Evolutionary conservation across 1,140 invertebrate genomes (phyloP), one percentile per base, ranked within the genome.

Genomic region (Bombus superbus): DNA sequence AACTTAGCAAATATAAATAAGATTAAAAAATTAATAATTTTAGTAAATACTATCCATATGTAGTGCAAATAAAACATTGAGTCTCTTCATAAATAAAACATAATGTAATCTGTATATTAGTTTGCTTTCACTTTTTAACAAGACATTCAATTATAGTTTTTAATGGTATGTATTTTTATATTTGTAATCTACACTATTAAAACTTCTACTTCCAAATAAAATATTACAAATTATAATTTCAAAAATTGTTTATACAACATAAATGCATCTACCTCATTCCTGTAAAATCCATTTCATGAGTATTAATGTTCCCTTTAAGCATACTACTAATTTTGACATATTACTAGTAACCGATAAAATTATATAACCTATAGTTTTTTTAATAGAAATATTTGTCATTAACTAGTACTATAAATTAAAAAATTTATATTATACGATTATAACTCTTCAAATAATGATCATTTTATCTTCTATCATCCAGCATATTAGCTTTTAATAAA

Each of bases 361-460:
- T 66, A 66, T 35, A 53, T 35, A 25, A 32, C 2, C 47, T 81
- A 66, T 38, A 53, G 53, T 44, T 76, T 35, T 75, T 66, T 68
- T 3, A 64, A 83, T 15, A 40, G 4, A 76, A 53, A 44, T 77
- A 77, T 64, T 6, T 4, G 0, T 42, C 42, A 3, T 64, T 47
- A 64, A 69, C 35, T 42, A n/a, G 18, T 68, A 68, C 22, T 68
- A 15, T 57, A 42, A 64, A 13, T 42, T 77, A 40, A 78, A 22
- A 69, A 78, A 35, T 69, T 47, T 69, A 68, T 64, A 47, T 66
- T 40, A 76, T 44, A 68, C 44, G n/a, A 77, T 59, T 77, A 25
- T 18, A 68, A 77, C 76, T 68, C 18, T 18, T 8, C 10, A 76
- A 76, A 40, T n/a, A 25, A 32, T 35, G 25, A 62, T 18, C 44